A percentile compares a stretch with the other conserved stretches of the same genome.
Conservation (phyloP, 2,888 invertebrate species). For the Myathropa florea region DNA sequence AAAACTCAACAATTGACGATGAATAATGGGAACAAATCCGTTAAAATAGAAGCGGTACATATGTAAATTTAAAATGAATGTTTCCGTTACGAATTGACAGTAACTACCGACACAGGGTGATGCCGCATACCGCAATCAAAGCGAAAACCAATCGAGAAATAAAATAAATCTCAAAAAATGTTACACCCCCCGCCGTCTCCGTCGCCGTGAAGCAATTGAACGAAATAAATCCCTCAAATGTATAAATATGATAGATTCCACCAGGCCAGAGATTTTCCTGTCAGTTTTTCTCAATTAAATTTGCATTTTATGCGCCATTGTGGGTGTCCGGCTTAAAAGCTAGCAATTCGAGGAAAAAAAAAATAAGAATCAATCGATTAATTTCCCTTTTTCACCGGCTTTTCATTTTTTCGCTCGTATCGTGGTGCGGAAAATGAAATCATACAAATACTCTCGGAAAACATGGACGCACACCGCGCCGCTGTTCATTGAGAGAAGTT, state of each 20-base stretch:
- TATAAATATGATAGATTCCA: not conserved
- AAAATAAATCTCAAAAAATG: not conserved
- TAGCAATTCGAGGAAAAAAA: not conserved
- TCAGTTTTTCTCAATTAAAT: slow-evolving; percentile 31
- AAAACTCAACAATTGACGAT: no score
- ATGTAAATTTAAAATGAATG: not conserved
- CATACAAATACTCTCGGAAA: slow-evolving; percentile 4
- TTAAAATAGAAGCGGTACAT: not conserved
- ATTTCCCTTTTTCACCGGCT: not conserved
- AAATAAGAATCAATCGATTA: slow-evolving; percentile 25
- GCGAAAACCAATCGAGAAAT: not conserved
- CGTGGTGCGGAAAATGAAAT: not conserved
- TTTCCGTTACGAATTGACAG: not conserved
- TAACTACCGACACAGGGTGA: not conserved
- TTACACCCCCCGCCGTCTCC: not conserved
- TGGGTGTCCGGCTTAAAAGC: slow-evolving; percentile 23
- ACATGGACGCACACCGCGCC: not conserved
- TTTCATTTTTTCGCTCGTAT: not conserved
- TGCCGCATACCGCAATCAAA: not conserved
- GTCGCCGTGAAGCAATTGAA: not conserved
- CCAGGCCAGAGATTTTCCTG: slow-evolving; percentile 7
- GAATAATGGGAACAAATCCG: no score
- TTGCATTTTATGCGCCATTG: slow-evolving; percentile 26
- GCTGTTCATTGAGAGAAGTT: not conserved
- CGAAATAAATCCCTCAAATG: not conserved